Evolutionary conservation across 2,797 vertebrate species (phyloP).

Genomic region (Pipistrellus nathusii): DNA sequence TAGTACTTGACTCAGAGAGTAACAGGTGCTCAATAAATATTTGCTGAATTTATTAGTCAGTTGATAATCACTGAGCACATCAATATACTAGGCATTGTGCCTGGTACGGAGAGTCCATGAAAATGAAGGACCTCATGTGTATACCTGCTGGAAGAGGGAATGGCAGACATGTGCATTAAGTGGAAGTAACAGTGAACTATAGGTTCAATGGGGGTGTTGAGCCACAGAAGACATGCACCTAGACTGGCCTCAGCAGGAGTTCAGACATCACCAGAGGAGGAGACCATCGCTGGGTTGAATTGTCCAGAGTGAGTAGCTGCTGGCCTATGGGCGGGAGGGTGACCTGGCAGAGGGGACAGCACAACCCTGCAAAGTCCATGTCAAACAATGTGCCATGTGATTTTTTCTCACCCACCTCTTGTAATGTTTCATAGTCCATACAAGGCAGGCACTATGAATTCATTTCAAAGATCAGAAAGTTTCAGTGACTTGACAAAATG

Average conservation of each 20-base stretch:
- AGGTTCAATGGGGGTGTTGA: background rate
- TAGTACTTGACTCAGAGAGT: background rate
- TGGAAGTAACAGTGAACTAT: background rate
- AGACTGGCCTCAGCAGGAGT: background rate
- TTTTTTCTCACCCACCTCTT: background rate
- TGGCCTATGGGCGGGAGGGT: background rate
- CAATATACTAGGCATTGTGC: background rate
- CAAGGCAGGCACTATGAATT: background rate
- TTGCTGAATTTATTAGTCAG: background rate
- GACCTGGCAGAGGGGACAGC: background rate
- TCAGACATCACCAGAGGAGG: background rate
- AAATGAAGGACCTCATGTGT: background rate
- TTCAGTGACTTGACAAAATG: constrained; percentile 47
- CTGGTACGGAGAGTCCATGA: background rate
- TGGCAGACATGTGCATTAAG: background rate
- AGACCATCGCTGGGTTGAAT: background rate
- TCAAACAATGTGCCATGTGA: background rate
- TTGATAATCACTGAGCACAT: background rate
- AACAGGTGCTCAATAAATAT: background rate
- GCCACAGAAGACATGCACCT: background rate
- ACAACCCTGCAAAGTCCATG: background rate
- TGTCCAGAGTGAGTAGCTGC: background rate
- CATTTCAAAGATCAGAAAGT: constrained; percentile 1
- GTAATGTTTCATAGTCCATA: background rate
- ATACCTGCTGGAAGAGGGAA: background rate